Evolutionary conservation across 30 jellyfish, hydroid and myxozoan genomes (phyloP).

Genomic region (Catostylus mosaicus): DNA sequence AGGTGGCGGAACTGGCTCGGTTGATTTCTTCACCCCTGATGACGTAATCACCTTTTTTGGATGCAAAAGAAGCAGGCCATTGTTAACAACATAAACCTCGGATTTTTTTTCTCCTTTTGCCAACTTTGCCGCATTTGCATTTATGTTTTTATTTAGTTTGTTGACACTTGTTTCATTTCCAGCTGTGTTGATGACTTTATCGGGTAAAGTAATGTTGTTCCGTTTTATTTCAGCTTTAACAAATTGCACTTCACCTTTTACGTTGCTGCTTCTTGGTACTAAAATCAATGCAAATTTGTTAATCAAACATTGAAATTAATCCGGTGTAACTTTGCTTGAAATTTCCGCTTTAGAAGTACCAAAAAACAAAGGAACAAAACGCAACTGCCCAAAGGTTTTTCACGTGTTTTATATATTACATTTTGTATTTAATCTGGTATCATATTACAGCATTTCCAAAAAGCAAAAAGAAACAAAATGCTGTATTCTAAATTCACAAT

Average conservation of each 20-base stretch:
- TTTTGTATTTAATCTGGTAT: too few species aligned
- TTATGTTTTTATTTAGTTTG: not conserved
- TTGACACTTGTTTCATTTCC: not conserved
- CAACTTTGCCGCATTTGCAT: not conserved
- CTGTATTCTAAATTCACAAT: too few species aligned
- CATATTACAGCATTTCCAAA: too few species aligned
- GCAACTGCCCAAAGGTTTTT: too few species aligned
- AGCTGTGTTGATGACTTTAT: not conserved
- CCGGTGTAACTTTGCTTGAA: too few species aligned
- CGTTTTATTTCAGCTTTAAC: slow-evolving; percentile 37
- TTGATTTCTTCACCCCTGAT: slow-evolving; percentile 57
- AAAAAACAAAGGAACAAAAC: too few species aligned
- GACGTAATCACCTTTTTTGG: slow-evolving; percentile 48
- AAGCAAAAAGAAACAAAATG: too few species aligned
- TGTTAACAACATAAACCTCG: slow-evolving; percentile 65
- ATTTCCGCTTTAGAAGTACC: too few species aligned
- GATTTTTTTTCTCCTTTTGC: slow-evolving; percentile 52
- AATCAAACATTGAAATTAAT: too few species aligned
- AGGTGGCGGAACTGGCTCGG: slow-evolving; percentile 61
- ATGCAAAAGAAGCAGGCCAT: slow-evolving; percentile 61
- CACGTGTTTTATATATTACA: too few species aligned
- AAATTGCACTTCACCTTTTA: slow-evolving; percentile 31
- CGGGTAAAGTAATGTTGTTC: slow-evolving; percentile 36
- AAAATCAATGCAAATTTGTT: too few species aligned
- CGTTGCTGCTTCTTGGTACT: slow-evolving; percentile 5